Conservation (phyloP, 2,797 vertebrate genomes). For the Sternarchorhynchus goeldii region DNA sequence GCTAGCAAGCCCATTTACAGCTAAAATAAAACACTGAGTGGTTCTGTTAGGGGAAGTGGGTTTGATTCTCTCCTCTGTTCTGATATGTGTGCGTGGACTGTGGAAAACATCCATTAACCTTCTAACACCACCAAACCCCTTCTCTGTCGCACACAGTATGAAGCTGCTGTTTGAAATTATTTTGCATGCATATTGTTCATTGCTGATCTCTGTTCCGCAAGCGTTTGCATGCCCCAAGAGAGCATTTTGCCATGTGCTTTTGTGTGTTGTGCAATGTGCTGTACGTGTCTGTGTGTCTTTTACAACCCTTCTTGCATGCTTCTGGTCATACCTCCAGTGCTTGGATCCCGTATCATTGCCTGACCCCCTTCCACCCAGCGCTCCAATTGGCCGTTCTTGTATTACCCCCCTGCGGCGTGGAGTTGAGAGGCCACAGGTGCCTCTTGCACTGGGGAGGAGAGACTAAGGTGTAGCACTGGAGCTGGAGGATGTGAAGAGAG, state of each 20-base stretch:
- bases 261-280: slow-evolving; percentile 39
- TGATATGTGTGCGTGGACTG: neutral
- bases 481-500: slow-evolving; percentile 56
- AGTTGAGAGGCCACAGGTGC: slow-evolving; percentile 61
- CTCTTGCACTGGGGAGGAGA: slow-evolving; percentile 32
- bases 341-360: slow-evolving; percentile 57
- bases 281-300: slow-evolving; percentile 61
- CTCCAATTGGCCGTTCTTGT: slow-evolving; percentile 51
- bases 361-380: slow-evolving; percentile 52
- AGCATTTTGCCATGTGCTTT: slow-evolving; percentile 13
- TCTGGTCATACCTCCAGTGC: slow-evolving; percentile 66
- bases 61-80: neutral
- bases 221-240: neutral
- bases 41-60: too few species aligned
- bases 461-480: neutral
- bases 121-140: neutral
- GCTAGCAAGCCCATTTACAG: too few species aligned
- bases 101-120: neutral
- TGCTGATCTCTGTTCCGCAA: slow-evolving; percentile 11
- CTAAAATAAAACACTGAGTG: too few species aligned
- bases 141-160: neutral
- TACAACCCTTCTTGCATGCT: slow-evolving; percentile 75
- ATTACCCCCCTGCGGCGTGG: slow-evolving; percentile 56
- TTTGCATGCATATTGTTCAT: slow-evolving; percentile 21
- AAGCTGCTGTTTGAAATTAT: neutral